Percentiles rank a stretch among this genome's conserved stretches.
phyloP scores from a whole-genome alignment of 2,797 vertebrate genomes.

The Chelidonichthys spinosus region DNA sequence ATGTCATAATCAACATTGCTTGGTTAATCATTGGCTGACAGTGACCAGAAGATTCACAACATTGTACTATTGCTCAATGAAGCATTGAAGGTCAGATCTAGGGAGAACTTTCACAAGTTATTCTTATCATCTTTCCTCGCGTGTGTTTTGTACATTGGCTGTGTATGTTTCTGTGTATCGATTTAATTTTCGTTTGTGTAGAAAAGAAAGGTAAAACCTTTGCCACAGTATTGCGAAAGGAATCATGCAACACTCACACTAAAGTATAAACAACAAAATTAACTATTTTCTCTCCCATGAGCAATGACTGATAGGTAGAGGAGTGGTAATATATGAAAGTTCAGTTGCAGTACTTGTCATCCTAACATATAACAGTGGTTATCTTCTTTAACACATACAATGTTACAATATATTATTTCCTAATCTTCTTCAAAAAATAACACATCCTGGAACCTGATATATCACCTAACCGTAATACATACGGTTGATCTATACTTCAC shows the following conservation, averaged over 20 bases:
- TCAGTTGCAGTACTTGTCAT: background rate
- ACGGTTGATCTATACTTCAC: background rate
- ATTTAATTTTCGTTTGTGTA: background rate
- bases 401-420: background rate
- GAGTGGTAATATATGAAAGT: background rate
- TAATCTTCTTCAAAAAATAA: background rate
- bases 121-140: background rate
- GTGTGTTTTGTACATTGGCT: background rate
- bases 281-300: background rate
- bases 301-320: background rate
- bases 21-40: slow-evolving; percentile 57
- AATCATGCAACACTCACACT: background rate
- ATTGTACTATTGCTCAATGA: slow-evolving; percentile 1
- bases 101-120: background rate
- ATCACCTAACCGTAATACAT: background rate
- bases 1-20: slow-evolving; percentile 20
- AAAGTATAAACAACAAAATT: background rate
- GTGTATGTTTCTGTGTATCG: background rate
- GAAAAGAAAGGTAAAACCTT: background rate
- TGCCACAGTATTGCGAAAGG: background rate
- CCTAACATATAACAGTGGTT: background rate
- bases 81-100: slow-evolving; percentile 14
- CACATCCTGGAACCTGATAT: background rate
- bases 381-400: background rate
- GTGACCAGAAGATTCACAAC: slow-evolving; percentile 7